A percentile compares a stretch with the other conserved stretches of the same genome.
phyloP scores from a whole-genome alignment of 1,140 invertebrate genomes.

The Solen grandis region DNA sequence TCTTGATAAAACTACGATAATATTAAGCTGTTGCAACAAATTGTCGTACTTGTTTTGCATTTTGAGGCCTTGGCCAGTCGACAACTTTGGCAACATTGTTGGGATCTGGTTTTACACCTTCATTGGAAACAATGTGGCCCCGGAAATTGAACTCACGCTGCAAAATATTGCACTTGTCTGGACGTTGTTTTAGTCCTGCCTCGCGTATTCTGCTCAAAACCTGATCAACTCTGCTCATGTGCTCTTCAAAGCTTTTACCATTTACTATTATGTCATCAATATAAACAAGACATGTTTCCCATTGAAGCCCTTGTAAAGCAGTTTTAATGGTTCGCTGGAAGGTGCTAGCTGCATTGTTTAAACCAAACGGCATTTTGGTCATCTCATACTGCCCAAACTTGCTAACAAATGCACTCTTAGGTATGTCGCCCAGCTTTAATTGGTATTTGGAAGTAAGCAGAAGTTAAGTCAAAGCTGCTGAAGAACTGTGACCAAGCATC shows the following conservation, averaged over 20 bases:
- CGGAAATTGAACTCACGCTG: conserved; percentile 59
- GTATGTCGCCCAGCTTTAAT: too few relatives aligned
- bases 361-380: too few relatives aligned
- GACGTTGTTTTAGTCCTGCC: conserved; percentile 48
- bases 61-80: conserved; percentile 47
- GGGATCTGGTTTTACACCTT: conserved; percentile 23
- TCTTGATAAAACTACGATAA: conserved; percentile 36
- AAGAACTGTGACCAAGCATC: too few relatives aligned
- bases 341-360: too few relatives aligned
- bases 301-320: conserved; percentile 41
- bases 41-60: conserved; percentile 26
- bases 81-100: neutral
- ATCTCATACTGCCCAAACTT: too few relatives aligned
- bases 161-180: conserved; percentile 46
- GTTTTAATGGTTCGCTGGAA: conserved; percentile 9
- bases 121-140: conserved; percentile 43
- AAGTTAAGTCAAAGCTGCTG: too few relatives aligned
- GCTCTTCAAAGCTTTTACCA: conserved; percentile 32
- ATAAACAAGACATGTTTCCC: conserved; percentile 42
- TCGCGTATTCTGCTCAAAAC: conserved; percentile 22
- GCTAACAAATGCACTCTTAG: too few relatives aligned
- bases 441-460: too few relatives aligned
- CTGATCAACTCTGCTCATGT: neutral
- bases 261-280: conserved; percentile 61
- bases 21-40: conserved; percentile 47